Evolutionary conservation across 2,797 vertebrate species (phyloP).

Genomic region (Halcyon badia): DNA sequence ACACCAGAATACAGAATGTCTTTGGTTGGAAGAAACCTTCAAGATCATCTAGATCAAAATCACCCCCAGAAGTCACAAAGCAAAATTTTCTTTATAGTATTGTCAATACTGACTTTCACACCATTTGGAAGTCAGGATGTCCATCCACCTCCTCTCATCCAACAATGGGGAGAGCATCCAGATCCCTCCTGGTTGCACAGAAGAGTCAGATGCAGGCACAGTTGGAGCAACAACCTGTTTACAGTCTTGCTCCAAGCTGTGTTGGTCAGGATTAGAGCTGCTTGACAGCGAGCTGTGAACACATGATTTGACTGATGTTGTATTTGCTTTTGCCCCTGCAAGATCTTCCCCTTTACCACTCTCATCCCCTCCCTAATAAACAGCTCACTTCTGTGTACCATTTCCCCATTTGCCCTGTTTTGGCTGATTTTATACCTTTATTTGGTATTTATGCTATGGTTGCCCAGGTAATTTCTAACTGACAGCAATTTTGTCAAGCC

Average conservation of each 20-base stretch:
- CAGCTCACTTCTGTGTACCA: neutral
- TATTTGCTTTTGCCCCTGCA: neutral
- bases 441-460: neutral
- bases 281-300: neutral
- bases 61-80: neutral
- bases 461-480: neutral
- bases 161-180: neutral
- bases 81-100: neutral
- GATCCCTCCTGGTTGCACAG: neutral
- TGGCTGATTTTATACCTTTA: neutral
- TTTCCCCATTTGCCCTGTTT: neutral
- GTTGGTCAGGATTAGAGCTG: neutral
- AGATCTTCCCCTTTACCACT: neutral
- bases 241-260: neutral
- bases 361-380: neutral
- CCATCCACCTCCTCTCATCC: neutral
- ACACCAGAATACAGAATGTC: too few species aligned
- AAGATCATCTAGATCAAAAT: neutral
- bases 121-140: neutral
- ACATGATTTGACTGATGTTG: fast-evolving
- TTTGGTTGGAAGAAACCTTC: too few species aligned
- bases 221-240: neutral
- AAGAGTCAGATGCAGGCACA: neutral
- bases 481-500: neutral
- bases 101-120: neutral